phyloP scores from a whole-genome alignment of 2,797 vertebrate genomes.

The Knipowitschia caucasica region DNA sequence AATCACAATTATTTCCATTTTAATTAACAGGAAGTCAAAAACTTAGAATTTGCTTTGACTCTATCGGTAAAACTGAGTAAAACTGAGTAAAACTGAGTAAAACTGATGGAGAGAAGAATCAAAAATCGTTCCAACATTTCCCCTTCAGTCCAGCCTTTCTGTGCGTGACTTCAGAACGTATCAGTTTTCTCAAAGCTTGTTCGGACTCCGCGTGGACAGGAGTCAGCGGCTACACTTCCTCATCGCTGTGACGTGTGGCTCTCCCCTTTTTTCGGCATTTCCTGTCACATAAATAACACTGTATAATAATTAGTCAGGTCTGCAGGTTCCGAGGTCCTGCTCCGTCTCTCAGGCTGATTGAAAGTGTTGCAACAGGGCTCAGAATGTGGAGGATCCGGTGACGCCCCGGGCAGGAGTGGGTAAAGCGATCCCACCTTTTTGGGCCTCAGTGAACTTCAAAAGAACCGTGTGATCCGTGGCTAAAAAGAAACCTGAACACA shows the following conservation, averaged over 20 bases:
- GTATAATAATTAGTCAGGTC: neutral
- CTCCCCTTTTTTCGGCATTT: neutral
- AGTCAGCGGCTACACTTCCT: neutral
- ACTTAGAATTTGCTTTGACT: too few species aligned
- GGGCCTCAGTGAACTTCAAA: neutral
- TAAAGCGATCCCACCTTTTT: neutral
- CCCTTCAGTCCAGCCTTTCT: too few species aligned
- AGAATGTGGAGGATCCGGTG: slow-evolving; percentile 1
- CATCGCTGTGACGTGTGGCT: neutral
- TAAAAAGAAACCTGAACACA: neutral
- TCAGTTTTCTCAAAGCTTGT: slow-evolving; percentile 3
- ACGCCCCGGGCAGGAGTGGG: neutral
- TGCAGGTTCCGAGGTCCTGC: neutral
- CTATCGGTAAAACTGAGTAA: too few species aligned
- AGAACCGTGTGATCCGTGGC: neutral
- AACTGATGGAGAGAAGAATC: too few species aligned
- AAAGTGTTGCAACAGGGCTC: neutral
- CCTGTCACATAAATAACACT: slow-evolving; percentile 1
- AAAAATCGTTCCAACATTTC: too few species aligned
- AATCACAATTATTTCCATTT: too few species aligned
- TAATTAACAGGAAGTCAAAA: too few species aligned
- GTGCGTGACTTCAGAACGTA: neutral
- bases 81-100: too few species aligned
- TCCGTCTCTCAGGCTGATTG: neutral
- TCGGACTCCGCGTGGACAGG: neutral